Evolutionary conservation across 2,797 vertebrate species (phyloP), one percentile per base, ranked within the genome.

Genomic region (Spondyliosoma cantharus): DNA sequence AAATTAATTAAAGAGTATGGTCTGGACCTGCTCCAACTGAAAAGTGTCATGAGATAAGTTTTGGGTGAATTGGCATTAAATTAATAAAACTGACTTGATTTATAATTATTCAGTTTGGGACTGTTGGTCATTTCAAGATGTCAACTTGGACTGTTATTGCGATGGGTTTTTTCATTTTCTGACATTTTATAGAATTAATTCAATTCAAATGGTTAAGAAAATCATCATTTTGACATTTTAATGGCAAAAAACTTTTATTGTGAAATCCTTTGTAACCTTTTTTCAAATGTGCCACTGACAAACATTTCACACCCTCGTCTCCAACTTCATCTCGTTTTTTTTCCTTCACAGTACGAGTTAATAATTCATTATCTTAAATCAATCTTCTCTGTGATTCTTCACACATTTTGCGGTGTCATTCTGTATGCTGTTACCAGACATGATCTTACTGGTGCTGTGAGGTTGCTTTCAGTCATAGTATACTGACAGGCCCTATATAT

Each of bases 381-480:
- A 7, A 50, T 50, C 20, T 48, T 70, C 13, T 32, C 5, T 25
- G 56, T 46, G 25, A 60, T 42, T 60, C 25, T 60, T 60, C 20
- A 32, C 57, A 71, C 19, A 15, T 48, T 37, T 58, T 22, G 27
- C 58, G 32, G 45, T 32, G 13, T 42, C 59, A 45, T 52, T 45
- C 45, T 75, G 45, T 11, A 62, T 42, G 58, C 32, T n/a, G 58
- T 58, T 5, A 49, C 20, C 32, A 45, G 64, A 64, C 22, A 54
- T 16, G 27, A 60, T 61, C 22, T 45, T 16, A 20, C 22, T 16
- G 56, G 19, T 27, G 32, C 43, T 52, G n/a, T 17, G 8, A 27
- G 4, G 22, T 12, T 42, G 14, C 25, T 62, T 46, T 62, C 45
- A 32, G 62, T 17, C 24, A 13, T 5, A 49, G 24, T 64, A 24